These are phyloP conservation scores for Scaptomyza cyrtandrae DNA, from an alignment of 2,888 invertebrate species.

Conservation along the genomic window DNA sequence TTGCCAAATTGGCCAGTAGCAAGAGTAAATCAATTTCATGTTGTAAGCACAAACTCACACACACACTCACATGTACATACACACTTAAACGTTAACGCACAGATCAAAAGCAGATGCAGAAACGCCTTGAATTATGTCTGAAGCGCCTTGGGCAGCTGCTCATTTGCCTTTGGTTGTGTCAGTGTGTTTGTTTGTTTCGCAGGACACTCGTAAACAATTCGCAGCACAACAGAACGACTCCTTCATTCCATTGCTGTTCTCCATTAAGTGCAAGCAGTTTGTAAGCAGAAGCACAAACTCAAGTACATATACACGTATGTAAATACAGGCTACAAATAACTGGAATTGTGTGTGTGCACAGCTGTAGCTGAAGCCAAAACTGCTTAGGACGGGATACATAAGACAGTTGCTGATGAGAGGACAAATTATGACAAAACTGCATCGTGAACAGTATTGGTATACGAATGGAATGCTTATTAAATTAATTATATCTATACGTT, in stretches of 20 bases:
- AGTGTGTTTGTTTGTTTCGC: constrained; percentile 7
- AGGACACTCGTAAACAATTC: constrained; percentile 36
- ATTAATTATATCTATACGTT: background rate
- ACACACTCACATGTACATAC: background rate
- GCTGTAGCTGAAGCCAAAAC: constrained; percentile 21
- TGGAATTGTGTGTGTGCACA: constrained; percentile 19
- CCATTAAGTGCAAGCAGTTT: constrained; percentile 23
- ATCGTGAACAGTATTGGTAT: background rate
- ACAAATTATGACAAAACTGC: constrained; percentile 6
- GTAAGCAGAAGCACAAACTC: constrained; percentile 2
- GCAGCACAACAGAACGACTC: constrained; percentile 12
- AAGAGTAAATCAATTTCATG: constrained; percentile 64
- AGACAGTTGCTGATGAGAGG: constrained; percentile 16
- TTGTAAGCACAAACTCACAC: constrained; percentile 26
- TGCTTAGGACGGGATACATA: constrained; percentile 7
- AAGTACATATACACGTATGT: constrained; percentile 15
- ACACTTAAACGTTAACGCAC: constrained; percentile 3
- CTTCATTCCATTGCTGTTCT: constrained; percentile 8
- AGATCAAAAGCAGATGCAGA: constrained; percentile 47
- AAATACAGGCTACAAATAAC: constrained; percentile 33
- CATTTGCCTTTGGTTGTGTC: constrained; percentile 27
- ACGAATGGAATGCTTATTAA: background rate
- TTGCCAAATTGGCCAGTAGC: constrained; percentile 61
- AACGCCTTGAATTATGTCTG: constrained; percentile 49
- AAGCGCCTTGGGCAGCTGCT: constrained; percentile 37